Percentiles rank a stretch among this genome's conserved stretches.
phyloP scores from a whole-genome alignment of 1,140 invertebrate species.

The Sinella curviseta region DNA sequence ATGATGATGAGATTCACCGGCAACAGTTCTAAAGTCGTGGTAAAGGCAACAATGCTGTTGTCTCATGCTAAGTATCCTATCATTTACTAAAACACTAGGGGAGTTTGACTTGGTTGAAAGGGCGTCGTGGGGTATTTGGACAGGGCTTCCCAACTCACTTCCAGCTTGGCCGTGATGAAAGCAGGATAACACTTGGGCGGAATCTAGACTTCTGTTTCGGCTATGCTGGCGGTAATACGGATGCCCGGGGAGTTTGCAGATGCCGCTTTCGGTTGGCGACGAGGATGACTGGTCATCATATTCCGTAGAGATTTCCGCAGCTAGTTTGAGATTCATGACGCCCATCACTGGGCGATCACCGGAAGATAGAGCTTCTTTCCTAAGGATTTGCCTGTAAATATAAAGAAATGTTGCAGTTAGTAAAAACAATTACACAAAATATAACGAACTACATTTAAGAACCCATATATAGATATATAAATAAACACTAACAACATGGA shows the following conservation, averaged over 20 bases:
- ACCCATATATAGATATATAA: too few species aligned
- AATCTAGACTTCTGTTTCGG: conserved; percentile 43
- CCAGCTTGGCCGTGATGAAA: conserved; percentile 4
- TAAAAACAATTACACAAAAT: too few species aligned
- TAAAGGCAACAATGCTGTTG: conserved; percentile 28
- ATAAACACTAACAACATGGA: too few species aligned
- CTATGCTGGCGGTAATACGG: conserved; percentile 20
- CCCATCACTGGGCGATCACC: neutral
- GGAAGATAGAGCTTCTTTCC: neutral
- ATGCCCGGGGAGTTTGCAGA: neutral
- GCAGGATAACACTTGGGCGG: conserved; percentile 30
- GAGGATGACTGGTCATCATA: neutral
- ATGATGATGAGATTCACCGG: conserved; percentile 15
- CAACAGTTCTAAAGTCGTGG: conserved; percentile 8
- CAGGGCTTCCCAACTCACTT: neutral
- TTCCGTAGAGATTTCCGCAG: neutral
- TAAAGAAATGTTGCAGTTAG: neutral
- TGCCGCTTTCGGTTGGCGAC: neutral
- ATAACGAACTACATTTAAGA: too few species aligned
- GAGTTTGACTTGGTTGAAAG: conserved; percentile 13
- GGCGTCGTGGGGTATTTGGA: neutral
- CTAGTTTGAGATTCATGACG: conserved; percentile 7
- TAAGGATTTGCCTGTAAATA: neutral
- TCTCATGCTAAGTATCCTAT: conserved; percentile 34
- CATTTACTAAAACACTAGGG: conserved; percentile 28